Evolutionary conservation across 2,888 invertebrate genomes (phyloP).

Genomic region (Perizoma affinitatum): DNA sequence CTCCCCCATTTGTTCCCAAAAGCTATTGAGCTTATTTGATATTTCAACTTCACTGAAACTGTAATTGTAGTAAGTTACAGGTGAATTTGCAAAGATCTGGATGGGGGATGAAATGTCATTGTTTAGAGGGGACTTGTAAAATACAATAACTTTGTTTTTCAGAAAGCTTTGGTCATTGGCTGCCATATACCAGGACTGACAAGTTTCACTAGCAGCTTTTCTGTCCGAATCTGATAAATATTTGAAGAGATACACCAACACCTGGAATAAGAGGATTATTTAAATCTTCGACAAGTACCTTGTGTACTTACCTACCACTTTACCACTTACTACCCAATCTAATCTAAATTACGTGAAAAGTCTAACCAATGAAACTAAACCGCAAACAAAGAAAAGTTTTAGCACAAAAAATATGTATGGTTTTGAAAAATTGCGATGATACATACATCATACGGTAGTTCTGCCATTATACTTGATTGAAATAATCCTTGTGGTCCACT

Average conservation of each 20-base stretch:
- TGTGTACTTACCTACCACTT: not conserved
- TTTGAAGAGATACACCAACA: constrained; percentile 86
- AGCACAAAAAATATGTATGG: constrained; percentile 22
- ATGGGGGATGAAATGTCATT: constrained; percentile 69
- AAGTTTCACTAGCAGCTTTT: constrained; percentile 86
- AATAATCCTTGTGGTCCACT: not conserved
- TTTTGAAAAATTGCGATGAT: not conserved
- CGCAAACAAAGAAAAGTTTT: constrained; percentile 60
- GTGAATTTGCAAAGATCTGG: constrained; percentile 69
- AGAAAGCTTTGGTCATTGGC: constrained; percentile 85
- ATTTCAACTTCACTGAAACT: constrained; percentile 83
- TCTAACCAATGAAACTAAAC: no score
- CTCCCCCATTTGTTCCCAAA: constrained; percentile 85
- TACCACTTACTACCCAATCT: no score
- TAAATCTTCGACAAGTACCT: not conserved
- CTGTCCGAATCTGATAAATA: constrained; percentile 87
- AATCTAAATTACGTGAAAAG: no score
- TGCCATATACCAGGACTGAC: constrained; percentile 87
- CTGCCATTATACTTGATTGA: constrained; percentile 49
- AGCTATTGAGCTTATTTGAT: constrained; percentile 71
- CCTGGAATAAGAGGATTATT: constrained; percentile 67
- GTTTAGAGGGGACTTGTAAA: constrained; percentile 71
- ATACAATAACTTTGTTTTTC: constrained; percentile 78
- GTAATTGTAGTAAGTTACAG: constrained; percentile 75
- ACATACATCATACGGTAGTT: constrained; percentile 71